Evolutionary conservation across 2,888 invertebrate genomes (phyloP).

Genomic region (Disparrhopalites patrizii): DNA sequence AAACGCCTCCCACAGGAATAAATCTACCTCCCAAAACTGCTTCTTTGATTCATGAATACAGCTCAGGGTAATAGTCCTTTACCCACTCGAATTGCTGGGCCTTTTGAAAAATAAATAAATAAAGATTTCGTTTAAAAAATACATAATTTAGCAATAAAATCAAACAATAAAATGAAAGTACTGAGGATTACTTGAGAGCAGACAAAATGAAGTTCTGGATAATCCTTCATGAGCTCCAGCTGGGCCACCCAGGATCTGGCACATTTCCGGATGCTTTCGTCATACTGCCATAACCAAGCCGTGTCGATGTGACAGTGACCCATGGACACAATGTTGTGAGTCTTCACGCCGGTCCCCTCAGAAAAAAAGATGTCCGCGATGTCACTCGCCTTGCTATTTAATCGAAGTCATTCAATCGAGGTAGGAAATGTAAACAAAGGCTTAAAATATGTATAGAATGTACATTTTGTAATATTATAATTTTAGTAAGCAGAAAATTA

Average conservation of each 20-base stretch:
- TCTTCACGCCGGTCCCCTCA: constrained; percentile 52
- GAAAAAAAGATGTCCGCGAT: constrained; percentile 52
- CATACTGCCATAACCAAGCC: constrained; percentile 57
- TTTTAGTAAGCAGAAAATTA: too few species aligned
- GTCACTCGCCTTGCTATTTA: constrained; percentile 50
- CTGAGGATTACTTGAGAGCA: constrained; percentile 53
- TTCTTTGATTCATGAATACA: constrained; percentile 52
- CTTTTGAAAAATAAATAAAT: constrained; percentile 17
- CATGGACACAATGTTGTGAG: constrained; percentile 53
- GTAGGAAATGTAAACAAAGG: too few species aligned
- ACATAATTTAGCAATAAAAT: not conserved
- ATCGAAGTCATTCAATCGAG: too few species aligned
- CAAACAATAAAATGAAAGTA: too few species aligned
- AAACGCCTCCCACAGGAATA: constrained; percentile 56
- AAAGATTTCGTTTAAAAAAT: not conserved
- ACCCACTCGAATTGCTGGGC: constrained; percentile 57
- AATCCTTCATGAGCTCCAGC: constrained; percentile 54
- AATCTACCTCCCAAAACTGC: constrained; percentile 51
- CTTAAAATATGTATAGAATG: too few species aligned
- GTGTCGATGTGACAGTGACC: constrained; percentile 55
- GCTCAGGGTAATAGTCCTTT: constrained; percentile 53
- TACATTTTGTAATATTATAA: too few species aligned
- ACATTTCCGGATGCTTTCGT: constrained; percentile 56
- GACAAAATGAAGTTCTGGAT: constrained; percentile 53
- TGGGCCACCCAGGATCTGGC: constrained; percentile 54